Evolutionary conservation across 1,140 invertebrate genomes (phyloP).

Genomic region (Drosophila kurseongensis): DNA sequence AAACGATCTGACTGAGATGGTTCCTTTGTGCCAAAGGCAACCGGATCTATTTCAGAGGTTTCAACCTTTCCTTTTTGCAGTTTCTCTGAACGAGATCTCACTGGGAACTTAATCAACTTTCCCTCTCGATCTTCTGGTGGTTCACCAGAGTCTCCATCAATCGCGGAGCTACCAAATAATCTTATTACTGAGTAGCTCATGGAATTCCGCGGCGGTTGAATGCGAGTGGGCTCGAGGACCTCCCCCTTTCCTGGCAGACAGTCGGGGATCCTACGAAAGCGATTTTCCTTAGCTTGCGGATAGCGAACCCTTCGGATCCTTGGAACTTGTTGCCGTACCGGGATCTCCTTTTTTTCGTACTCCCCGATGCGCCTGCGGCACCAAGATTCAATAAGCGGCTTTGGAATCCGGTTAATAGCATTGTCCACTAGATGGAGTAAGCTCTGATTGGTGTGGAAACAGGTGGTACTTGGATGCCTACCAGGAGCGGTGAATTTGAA

Average conservation of each 20-base stretch:
- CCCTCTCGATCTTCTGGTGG: background rate
- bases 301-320: background rate
- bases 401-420: background rate
- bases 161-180: background rate
- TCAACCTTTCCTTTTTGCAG: background rate
- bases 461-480: background rate
- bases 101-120: slow-evolving; percentile 18
- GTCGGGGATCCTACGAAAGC: background rate
- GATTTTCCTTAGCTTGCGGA: background rate
- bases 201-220: slow-evolving; percentile 23
- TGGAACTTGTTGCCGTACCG: background rate
- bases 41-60: background rate
- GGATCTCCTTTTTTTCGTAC: background rate
- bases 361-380: background rate
- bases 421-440: background rate
- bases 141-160: background rate
- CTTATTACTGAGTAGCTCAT: background rate
- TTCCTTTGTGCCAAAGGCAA: background rate
- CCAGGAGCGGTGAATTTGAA: background rate
- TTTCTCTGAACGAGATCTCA: background rate
- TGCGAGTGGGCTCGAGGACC: slow-evolving; percentile 15
- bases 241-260: background rate
- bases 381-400: background rate
- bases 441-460: background rate
- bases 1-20: background rate